Evolutionary conservation across 2,113 vertebrate genomes (phyloP).

Genomic region (Cebus imitator): DNA sequence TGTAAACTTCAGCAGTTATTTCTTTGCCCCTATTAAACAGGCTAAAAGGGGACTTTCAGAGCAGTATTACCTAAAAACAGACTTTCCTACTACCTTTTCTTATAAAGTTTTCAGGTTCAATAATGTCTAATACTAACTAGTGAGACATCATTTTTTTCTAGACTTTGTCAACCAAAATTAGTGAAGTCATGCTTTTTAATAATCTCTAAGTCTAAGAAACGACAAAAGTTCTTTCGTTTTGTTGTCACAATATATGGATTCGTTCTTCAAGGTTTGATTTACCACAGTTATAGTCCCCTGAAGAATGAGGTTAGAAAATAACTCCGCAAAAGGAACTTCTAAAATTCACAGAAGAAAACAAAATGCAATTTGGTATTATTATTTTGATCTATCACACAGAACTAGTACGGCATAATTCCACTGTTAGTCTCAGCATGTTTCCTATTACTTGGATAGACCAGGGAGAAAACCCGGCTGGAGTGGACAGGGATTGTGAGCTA

Average conservation of each 20-base stretch:
- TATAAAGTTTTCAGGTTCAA: not conserved
- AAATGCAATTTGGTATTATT: not conserved
- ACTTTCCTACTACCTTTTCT: not conserved
- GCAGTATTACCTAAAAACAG: slow-evolving; percentile 24
- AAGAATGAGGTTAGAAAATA: not conserved
- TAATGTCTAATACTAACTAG: not conserved
- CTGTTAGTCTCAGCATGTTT: not conserved
- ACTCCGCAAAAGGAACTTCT: not conserved
- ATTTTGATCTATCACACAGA: not conserved
- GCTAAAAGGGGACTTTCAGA: slow-evolving; percentile 41
- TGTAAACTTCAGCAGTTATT: slow-evolving; percentile 8
- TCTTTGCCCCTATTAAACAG: slow-evolving; percentile 29
- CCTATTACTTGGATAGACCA: not conserved
- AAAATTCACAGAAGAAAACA: slow-evolving; percentile 21
- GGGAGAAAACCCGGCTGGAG: not conserved
- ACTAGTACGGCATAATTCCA: not conserved
- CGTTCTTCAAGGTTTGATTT: not conserved
- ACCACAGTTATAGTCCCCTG: not conserved
- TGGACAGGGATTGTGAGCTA: not conserved
- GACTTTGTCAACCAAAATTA: not conserved
- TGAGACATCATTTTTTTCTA: not conserved
- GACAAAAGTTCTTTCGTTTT: not conserved
- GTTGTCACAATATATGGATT: not conserved
- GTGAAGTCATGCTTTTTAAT: not conserved
- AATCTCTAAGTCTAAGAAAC: not conserved